A percentile compares a stretch with the other conserved stretches of the same genome.
phyloP scores from a whole-genome alignment of 2,888 invertebrate species.

The Aleiodes alternator region DNA sequence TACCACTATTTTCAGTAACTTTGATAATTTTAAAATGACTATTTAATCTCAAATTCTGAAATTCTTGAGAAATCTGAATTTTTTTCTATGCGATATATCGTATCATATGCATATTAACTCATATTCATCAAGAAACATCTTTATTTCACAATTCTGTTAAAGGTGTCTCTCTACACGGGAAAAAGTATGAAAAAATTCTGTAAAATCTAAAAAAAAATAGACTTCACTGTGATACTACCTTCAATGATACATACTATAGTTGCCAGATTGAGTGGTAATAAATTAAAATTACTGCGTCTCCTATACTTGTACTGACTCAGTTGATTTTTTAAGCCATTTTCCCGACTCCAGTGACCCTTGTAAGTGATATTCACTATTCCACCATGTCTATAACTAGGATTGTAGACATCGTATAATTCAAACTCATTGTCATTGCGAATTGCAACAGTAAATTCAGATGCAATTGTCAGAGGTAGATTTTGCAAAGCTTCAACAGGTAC shows the following conservation, averaged over 20 bases:
- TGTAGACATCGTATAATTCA: constrained; percentile 64
- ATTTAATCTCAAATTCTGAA: too few relatives aligned
- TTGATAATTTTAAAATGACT: too few relatives aligned
- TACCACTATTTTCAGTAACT: too few relatives aligned
- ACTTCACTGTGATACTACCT: too few relatives aligned
- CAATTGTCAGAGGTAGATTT: constrained; percentile 61
- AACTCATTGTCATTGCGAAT: constrained; percentile 49
- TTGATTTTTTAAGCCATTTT: constrained; percentile 56
- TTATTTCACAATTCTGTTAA: too few relatives aligned
- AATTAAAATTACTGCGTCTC: constrained; percentile 63
- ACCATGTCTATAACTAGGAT: constrained; percentile 65
- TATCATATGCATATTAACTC: too few relatives aligned
- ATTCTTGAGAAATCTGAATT: too few relatives aligned
- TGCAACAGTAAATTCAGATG: constrained; percentile 63
- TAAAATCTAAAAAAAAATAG: too few relatives aligned
- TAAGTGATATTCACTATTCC: constrained; percentile 61
- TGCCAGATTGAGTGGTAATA: constrained; percentile 63
- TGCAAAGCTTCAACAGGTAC: constrained; percentile 53
- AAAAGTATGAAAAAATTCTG: too few relatives aligned
- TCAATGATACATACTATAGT: constrained; percentile 52
- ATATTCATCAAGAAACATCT: too few relatives aligned
- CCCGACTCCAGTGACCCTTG: constrained; percentile 61
- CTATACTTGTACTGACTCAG: constrained; percentile 64
- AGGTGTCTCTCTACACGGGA: too few relatives aligned
- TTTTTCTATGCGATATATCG: too few relatives aligned